Conservation (phyloP, 2,888 invertebrate genomes). For the Drosophila affinis region DNA sequence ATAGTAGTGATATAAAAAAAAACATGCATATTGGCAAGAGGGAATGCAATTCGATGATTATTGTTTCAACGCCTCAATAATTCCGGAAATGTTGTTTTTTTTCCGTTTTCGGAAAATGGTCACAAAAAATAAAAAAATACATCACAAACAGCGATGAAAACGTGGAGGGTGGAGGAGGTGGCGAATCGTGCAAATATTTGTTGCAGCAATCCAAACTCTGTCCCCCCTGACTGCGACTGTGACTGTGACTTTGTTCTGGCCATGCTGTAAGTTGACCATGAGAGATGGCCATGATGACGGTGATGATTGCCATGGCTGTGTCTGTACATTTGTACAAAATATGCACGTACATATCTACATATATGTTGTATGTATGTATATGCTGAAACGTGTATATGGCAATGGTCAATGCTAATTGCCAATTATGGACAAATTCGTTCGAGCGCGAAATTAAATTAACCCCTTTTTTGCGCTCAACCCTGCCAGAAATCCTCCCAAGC, state of each 20-base stretch:
- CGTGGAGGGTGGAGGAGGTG: constrained; percentile 27
- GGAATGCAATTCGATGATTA: constrained; percentile 60
- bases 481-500: neutral
- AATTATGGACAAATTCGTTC: constrained; percentile 82
- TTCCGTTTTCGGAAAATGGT: constrained; percentile 46
- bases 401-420: constrained; percentile 81
- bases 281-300: constrained; percentile 34
- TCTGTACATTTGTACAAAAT: constrained; percentile 2
- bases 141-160: constrained; percentile 20
- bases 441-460: constrained; percentile 82
- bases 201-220: constrained; percentile 64
- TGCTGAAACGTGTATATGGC: constrained; percentile 51
- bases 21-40: constrained; percentile 28
- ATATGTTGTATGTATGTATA: constrained; percentile 6
- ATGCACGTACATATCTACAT: neutral
- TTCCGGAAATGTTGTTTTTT: constrained; percentile 54
- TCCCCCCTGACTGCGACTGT: constrained; percentile 47
- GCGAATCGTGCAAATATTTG: constrained; percentile 63
- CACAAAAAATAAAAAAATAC: constrained; percentile 45
- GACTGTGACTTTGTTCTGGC: constrained; percentile 45
- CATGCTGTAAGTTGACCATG: constrained; percentile 36
- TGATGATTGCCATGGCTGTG: constrained; percentile 41
- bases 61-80: constrained; percentile 77
- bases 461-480: constrained; percentile 60
- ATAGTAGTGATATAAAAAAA: constrained; percentile 11